Percentiles rank a stretch among this genome's conserved stretches.
Evolutionary conservation across 1,140 invertebrate species (phyloP).

Genomic region (Cyclina sinensis): DNA sequence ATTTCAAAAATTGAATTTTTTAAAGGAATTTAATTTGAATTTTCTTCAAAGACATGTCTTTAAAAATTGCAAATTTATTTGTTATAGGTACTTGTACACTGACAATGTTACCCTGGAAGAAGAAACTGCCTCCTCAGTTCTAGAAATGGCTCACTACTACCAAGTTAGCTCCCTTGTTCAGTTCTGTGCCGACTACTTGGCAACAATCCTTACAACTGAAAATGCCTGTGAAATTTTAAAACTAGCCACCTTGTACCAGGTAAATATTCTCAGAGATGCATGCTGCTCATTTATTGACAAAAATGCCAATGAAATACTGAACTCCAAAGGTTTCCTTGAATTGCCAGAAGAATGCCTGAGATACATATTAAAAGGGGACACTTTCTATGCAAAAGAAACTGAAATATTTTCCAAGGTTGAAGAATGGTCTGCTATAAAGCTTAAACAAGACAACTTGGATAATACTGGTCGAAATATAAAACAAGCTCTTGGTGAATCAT

Average conservation of each 20-base stretch:
- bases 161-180: not conserved
- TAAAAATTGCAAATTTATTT: not conserved
- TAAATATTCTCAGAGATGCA: not conserved
- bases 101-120: not conserved
- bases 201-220: not conserved
- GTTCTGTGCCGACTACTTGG: not conserved
- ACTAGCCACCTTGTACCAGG: not conserved
- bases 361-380: conserved; percentile 7
- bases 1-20: not conserved
- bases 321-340: not conserved
- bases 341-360: not conserved
- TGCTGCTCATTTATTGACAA: conserved; percentile 13
- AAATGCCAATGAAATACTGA: not conserved
- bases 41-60: not conserved
- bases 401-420: conserved; percentile 2
- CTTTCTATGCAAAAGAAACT: not conserved
- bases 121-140: not conserved
- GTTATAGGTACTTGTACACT: not conserved
- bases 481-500: not conserved
- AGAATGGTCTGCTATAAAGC: not conserved
- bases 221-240: not conserved
- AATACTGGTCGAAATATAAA: not conserved
- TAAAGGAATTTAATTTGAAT: not conserved
- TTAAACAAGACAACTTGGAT: not conserved
- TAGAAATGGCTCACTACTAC: conserved; percentile 3